phyloP scores from a whole-genome alignment of 2,113 vertebrate genomes.

The Macrotis lagotis region DNA sequence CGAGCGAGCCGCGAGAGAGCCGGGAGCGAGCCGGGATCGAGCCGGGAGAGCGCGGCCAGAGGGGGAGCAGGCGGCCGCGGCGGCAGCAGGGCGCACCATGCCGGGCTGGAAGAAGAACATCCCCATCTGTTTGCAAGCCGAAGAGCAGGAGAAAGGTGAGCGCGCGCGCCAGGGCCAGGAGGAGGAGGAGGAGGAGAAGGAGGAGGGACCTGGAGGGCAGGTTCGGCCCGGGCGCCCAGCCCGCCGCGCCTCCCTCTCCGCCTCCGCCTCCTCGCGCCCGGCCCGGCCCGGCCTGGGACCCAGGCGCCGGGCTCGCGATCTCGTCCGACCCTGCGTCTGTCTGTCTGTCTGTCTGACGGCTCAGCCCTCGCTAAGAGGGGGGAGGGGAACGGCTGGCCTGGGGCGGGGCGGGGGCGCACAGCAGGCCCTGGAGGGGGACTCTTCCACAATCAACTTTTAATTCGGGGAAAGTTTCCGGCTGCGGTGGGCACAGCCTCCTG shows the following conservation, averaged over 20 bases:
- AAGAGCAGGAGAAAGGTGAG: slow-evolving; percentile 93
- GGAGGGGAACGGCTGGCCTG: slow-evolving; percentile 56
- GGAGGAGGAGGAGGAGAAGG: slow-evolving; percentile 5
- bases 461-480: background rate
- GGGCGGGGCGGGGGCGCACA: background rate
- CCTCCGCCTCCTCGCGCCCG: background rate
- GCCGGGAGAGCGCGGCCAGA: background rate
- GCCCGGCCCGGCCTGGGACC: too few relatives aligned
- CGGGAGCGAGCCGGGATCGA: background rate
- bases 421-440: background rate
- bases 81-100: slow-evolving; percentile 82
- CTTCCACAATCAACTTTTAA: slow-evolving; percentile 73
- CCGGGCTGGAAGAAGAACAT: slow-evolving; percentile 99
- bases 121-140: slow-evolving; percentile 95
- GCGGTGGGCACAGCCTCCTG: background rate
- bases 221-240: slow-evolving; percentile 23
- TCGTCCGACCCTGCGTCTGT: background rate
- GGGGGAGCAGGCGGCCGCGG: slow-evolving; percentile 25
- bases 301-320: background rate
- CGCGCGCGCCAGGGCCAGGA: background rate
- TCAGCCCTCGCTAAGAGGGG: background rate
- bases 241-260: slow-evolving; percentile 45
- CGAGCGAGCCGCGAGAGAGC: background rate
- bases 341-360: background rate
- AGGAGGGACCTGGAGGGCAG: slow-evolving; percentile 22